phyloP scores from a whole-genome alignment of 2,888 invertebrate species.

The Acronicta aceris region DNA sequence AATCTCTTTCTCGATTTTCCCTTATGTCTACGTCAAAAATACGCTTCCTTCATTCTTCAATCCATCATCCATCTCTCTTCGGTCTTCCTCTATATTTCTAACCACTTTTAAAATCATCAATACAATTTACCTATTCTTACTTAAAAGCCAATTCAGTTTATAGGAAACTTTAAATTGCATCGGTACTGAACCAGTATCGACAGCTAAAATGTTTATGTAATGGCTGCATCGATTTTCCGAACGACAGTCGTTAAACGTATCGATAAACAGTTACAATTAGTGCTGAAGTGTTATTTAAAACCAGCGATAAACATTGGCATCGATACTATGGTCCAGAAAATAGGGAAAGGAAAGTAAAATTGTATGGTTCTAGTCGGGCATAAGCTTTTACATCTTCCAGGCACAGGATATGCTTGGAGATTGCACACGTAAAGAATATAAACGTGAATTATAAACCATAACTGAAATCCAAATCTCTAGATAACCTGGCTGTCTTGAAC shows the following conservation, averaged over 20 bases:
- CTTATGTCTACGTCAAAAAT: too few relatives aligned
- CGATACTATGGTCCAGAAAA: background rate
- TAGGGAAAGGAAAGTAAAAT: background rate
- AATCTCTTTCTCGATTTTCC: too few relatives aligned
- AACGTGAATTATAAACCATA: background rate
- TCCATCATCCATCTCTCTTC: background rate
- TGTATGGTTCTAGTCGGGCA: background rate
- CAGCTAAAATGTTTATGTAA: conserved; percentile 19
- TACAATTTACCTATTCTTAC: conserved; percentile 7
- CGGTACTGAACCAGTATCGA: conserved; percentile 23
- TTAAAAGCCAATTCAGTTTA: conserved; percentile 3
- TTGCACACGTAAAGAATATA: background rate
- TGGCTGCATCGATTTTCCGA: conserved; percentile 25
- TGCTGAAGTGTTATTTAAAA: conserved; percentile 13
- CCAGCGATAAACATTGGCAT: conserved; percentile 17
- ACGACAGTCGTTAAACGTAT: conserved; percentile 33
- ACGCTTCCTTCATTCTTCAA: too few relatives aligned
- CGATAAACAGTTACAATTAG: conserved; percentile 34
- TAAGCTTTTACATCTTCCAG: background rate
- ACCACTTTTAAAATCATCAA: conserved; percentile 5
- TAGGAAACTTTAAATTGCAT: conserved; percentile 19
- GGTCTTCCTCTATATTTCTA: background rate
- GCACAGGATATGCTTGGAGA: background rate
- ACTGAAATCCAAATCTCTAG: background rate
- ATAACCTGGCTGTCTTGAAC: conserved; percentile 8